phyloP scores from a whole-genome alignment of 2,797 vertebrate genomes.

The Alectoris magna region DNA sequence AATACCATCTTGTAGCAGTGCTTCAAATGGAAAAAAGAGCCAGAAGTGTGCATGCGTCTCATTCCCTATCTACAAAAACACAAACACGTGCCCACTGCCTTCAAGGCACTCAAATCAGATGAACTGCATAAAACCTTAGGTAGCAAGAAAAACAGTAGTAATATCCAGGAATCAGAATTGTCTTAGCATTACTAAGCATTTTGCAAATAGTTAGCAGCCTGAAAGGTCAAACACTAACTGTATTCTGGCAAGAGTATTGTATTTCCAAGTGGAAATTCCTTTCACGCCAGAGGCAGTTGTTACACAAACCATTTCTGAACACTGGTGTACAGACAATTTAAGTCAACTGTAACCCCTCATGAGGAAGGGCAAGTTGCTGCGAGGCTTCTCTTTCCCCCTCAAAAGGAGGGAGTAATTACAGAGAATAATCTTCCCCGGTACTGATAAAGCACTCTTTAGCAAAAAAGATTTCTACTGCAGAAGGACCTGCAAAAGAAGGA shows the following conservation, averaged over 20 bases:
- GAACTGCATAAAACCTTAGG: accelerated
- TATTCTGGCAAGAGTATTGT: neutral
- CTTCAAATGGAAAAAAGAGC: neutral
- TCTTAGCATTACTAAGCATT: neutral
- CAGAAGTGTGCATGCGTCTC: neutral
- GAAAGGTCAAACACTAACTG: neutral
- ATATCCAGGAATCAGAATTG: neutral
- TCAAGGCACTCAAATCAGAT: neutral
- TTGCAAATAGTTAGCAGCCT: neutral
- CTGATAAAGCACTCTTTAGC: neutral
- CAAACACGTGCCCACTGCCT: neutral
- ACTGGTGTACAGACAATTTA: neutral
- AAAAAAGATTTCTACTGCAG: neutral
- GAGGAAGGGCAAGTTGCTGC: neutral
- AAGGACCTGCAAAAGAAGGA: neutral
- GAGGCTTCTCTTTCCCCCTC: neutral
- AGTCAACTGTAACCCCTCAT: neutral
- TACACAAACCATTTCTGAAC: neutral
- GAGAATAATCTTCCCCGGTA: neutral
- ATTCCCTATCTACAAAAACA: neutral
- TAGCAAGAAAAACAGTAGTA: neutral
- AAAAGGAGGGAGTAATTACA: neutral
- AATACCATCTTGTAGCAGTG: neutral
- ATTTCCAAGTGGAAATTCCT: accelerated
- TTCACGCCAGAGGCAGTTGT: neutral